Conservation (phyloP, 2,888 invertebrate species). For the Nomada ruficornis region DNA sequence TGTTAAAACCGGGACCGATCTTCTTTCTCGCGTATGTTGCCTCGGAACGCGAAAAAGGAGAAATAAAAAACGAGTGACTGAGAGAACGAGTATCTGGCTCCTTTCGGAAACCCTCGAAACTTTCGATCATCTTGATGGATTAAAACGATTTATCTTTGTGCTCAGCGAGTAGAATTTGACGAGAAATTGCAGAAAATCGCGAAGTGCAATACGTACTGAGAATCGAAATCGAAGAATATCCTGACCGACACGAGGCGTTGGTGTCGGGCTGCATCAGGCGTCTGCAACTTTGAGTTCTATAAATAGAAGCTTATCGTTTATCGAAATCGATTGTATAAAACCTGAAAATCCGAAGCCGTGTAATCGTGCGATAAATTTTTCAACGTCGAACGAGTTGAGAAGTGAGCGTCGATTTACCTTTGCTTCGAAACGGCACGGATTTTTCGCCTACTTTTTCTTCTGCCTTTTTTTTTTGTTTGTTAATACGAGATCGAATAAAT, state of each 20-base stretch:
- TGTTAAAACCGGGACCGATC: background rate
- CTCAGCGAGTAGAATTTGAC: background rate
- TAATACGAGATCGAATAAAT: background rate
- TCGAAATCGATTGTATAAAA: constrained; percentile 2
- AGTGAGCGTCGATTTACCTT: constrained; percentile 10
- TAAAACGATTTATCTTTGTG: background rate
- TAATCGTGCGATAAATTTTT: constrained; percentile 11
- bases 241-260: background rate
- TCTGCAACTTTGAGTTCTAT: constrained; percentile 4
- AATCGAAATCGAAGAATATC: background rate
- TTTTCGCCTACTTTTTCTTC: background rate
- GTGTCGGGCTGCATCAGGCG: background rate
- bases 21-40: background rate
- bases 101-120: background rate
- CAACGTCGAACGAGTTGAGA: constrained; percentile 5
- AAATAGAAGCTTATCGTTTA: constrained; percentile 18
- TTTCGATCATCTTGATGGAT: background rate
- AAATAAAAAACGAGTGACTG: background rate
- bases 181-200: background rate
- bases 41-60: background rate
- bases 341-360: background rate
- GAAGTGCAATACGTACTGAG: background rate
- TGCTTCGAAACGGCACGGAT: background rate
- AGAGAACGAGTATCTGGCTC: background rate
- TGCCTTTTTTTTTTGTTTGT: background rate